These are phyloP conservation scores for Poeciliopsis prolifica DNA, from an alignment of 2,113 vertebrate genomes.

Conservation along the genomic window DNA sequence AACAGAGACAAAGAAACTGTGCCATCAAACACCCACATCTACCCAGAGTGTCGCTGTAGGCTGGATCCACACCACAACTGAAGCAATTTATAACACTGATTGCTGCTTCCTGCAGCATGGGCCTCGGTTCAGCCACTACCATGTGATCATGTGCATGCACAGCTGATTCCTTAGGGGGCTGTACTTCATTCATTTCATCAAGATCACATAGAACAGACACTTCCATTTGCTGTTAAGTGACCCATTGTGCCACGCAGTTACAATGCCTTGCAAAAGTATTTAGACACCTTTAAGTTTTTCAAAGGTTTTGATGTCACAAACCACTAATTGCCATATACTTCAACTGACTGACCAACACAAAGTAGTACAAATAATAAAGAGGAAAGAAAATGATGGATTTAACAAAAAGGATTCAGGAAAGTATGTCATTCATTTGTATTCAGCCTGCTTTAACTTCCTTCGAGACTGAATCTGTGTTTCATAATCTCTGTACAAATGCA, in stretches of 20 bases:
- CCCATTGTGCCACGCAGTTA: conserved; percentile 4
- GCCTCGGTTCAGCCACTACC: conserved; percentile 30
- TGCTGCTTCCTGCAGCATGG: conserved; percentile 37
- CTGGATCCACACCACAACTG: conserved; percentile 52
- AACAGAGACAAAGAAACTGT: conserved; percentile 30
- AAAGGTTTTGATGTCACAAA: no score
- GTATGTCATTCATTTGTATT: no score
- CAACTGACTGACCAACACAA: no score
- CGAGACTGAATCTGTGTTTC: background rate
- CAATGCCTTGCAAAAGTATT: no score
- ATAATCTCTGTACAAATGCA: background rate
- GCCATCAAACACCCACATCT: conserved; percentile 12
- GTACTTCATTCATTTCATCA: conserved; percentile 35
- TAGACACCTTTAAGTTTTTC: no score
- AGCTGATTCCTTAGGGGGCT: conserved; percentile 19
- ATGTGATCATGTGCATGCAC: conserved; percentile 6
- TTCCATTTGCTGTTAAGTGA: conserved; percentile 8
- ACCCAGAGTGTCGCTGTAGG: conserved; percentile 29
- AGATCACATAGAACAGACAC: conserved; percentile 19
- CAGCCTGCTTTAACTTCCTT: background rate
- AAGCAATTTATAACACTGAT: conserved; percentile 36
- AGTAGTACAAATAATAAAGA: no score
- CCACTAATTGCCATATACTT: no score
- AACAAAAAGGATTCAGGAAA: no score
- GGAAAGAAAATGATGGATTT: no score